A percentile compares a stretch with the other conserved stretches of the same genome.
Evolutionary conservation across 2,113 vertebrate species (phyloP).

Genomic region (Nycticryphes semicollaris): DNA sequence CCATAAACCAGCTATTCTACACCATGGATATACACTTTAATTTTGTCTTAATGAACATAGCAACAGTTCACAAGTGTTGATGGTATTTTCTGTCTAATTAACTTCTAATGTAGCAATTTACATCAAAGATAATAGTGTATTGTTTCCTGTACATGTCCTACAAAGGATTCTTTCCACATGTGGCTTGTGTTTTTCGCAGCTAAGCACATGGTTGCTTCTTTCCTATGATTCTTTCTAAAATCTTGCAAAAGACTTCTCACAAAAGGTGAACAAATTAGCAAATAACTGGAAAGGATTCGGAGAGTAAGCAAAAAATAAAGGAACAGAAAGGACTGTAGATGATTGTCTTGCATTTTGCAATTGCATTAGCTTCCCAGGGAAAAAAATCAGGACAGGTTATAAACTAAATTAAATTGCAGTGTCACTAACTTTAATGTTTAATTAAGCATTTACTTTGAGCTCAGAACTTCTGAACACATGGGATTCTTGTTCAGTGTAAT

Average conservation of each 20-base stretch:
- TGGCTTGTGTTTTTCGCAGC: neutral
- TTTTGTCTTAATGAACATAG: neutral
- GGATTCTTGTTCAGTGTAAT: neutral
- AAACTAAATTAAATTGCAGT: neutral
- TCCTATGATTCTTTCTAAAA: neutral
- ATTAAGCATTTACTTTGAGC: neutral
- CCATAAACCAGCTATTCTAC: neutral
- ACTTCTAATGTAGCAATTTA: neutral
- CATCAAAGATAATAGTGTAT: neutral
- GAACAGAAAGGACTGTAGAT: neutral
- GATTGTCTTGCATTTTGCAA: neutral
- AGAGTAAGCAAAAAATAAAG: neutral
- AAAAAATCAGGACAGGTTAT: neutral
- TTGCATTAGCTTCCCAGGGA: neutral
- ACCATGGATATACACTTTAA: neutral
- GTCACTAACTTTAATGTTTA: neutral
- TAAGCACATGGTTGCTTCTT: neutral
- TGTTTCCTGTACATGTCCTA: neutral
- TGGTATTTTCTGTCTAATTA: conserved; percentile 5
- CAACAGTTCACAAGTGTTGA: neutral
- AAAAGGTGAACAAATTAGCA: neutral
- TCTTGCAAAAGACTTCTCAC: neutral
- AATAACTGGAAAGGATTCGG: neutral
- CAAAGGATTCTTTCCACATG: neutral
- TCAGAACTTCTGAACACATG: neutral